Conservation (phyloP, 1,140 invertebrate genomes). For the Neuroterus valhalla region DNA sequence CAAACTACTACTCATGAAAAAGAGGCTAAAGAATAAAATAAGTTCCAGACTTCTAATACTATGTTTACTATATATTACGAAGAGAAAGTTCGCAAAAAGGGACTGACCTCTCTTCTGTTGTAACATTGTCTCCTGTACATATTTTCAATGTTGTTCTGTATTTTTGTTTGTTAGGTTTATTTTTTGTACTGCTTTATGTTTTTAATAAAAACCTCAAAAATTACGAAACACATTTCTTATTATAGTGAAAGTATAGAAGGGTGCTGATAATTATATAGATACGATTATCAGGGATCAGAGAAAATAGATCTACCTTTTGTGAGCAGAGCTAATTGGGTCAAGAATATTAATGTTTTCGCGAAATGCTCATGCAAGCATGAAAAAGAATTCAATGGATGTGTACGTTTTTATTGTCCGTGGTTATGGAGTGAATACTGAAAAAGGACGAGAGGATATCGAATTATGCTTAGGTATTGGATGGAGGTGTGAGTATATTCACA, state of each 20-base stretch:
- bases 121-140: background rate
- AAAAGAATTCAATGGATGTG: slow-evolving; percentile 3
- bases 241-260: slow-evolving; percentile 39
- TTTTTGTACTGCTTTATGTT: slow-evolving; percentile 41
- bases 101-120: background rate
- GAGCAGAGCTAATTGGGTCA: background rate
- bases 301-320: background rate
- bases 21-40: background rate
- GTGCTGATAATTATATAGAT: background rate
- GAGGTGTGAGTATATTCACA: background rate
- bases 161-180: slow-evolving; percentile 32
- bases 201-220: slow-evolving; percentile 53
- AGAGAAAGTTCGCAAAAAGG: background rate
- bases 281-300: background rate
- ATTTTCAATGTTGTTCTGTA: background rate
- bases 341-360: background rate
- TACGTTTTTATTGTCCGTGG: background rate
- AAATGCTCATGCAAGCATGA: background rate
- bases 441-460: background rate
- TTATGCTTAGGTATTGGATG: background rate
- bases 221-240: background rate
- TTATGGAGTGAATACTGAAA: background rate
- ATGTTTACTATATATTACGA: background rate
- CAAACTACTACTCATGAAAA: background rate
- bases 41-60: background rate